Percentiles rank a stretch among this genome's conserved stretches.
These are phyloP conservation scores for Lycaon pictus DNA, from an alignment of 2,113 vertebrate species.

Conservation along the genomic window DNA sequence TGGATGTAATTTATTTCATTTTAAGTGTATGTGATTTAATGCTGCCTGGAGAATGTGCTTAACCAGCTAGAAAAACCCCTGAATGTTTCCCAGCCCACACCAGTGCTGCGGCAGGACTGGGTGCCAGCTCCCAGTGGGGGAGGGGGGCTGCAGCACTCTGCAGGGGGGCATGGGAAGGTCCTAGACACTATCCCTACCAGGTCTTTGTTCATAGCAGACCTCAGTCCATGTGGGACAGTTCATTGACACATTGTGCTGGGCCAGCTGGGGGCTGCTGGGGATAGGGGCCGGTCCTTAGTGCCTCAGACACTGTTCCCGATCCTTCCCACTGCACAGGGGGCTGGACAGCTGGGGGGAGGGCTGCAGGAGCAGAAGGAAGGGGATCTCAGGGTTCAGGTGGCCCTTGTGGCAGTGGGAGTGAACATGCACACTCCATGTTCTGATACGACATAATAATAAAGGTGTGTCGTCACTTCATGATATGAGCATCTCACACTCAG, in stretches of 20 bases:
- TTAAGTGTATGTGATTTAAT: not conserved
- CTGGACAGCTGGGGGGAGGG: not conserved
- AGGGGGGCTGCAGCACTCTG: not conserved
- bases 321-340: not conserved
- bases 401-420: not conserved
- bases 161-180: not conserved
- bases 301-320: not conserved
- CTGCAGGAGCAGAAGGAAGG: too few species aligned
- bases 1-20: not conserved
- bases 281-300: not conserved
- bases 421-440: not conserved
- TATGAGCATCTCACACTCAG: not conserved
- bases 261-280: not conserved
- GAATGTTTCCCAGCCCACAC: not conserved
- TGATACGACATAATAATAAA: accelerated
- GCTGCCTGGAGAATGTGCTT: not conserved
- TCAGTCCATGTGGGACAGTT: not conserved
- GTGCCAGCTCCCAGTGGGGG: too few species aligned
- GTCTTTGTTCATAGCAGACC: not conserved
- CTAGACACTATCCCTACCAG: not conserved
- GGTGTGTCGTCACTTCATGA: accelerated
- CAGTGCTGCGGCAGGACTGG: not conserved
- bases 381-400: not conserved
- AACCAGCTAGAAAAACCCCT: not conserved
- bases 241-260: not conserved